Conservation (phyloP, 2,888 invertebrate species). For the Bruchidius siliquastri region DNA sequence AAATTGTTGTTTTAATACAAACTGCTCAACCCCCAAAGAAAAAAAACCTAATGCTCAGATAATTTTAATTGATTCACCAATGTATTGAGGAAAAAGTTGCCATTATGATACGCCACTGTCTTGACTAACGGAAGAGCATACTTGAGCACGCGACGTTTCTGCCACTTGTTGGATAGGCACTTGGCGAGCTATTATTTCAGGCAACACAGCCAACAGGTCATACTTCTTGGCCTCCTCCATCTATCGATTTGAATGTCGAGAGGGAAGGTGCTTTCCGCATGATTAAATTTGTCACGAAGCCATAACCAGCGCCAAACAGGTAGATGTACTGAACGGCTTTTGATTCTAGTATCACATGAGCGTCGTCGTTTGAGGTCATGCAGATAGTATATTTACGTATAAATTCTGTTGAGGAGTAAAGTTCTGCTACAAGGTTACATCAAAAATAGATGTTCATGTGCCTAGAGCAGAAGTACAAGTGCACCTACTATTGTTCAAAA, state of each 20-base stretch:
- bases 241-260: not conserved
- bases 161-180: constrained; percentile 20
- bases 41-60: no score
- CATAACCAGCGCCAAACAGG: not conserved
- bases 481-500: no score
- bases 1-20: no score
- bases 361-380: not conserved
- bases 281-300: not conserved
- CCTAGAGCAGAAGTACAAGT: no score
- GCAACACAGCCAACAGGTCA: not conserved
- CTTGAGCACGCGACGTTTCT: constrained; percentile 25
- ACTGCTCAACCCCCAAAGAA: no score
- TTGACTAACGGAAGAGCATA: constrained; percentile 5
- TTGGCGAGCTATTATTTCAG: not conserved
- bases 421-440: no score
- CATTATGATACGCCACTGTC: not conserved
- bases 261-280: not conserved
- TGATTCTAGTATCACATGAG: not conserved
- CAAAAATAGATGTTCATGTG: no score
- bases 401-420: no score
- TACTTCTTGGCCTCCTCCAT: not conserved
- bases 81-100: no score
- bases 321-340: not conserved
- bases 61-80: not conserved
- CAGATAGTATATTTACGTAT: no score